Conservation (phyloP, 2,888 invertebrate species). For the Andrena bucephala region DNA sequence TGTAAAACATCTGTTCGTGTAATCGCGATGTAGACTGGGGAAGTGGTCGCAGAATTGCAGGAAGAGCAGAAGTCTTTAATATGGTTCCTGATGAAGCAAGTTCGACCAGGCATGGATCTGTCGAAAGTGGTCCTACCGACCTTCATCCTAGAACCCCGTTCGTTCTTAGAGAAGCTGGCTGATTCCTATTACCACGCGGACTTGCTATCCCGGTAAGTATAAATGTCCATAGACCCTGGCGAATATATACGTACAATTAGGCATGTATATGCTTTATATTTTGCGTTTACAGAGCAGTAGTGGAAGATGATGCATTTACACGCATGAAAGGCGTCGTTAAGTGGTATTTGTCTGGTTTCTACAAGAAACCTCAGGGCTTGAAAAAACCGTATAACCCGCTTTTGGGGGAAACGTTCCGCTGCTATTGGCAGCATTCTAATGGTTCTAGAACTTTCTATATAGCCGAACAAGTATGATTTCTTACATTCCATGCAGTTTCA, state of each 20-base stretch:
- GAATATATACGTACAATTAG: neutral
- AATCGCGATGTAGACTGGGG: conserved; percentile 88
- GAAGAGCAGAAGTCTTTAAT: conserved; percentile 98
- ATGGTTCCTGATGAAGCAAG: conserved; percentile 98
- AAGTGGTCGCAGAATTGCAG: conserved; percentile 95
- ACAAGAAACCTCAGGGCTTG: conserved; percentile 96
- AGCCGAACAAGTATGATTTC: conserved; percentile 92
- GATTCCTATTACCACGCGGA: conserved; percentile 98
- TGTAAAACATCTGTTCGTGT: neutral
- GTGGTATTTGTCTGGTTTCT: conserved; percentile 97
- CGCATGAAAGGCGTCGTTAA: conserved; percentile 95
- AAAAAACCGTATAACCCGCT: conserved; percentile 99
- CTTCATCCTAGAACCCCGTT: conserved; percentile 96
- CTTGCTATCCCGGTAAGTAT: conserved; percentile 91
- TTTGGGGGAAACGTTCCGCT: conserved; percentile 95
- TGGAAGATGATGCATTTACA: conserved; percentile 94
- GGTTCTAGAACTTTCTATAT: conserved; percentile 96
- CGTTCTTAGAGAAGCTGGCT: conserved; percentile 96
- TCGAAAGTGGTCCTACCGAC: conserved; percentile 97
- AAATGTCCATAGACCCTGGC: neutral
- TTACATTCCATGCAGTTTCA: neutral
- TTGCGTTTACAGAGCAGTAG: conserved; percentile 87
- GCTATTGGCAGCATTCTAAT: conserved; percentile 94
- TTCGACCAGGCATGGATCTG: conserved; percentile 98
- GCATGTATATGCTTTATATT: neutral